Conservation (phyloP, 2,797 vertebrate genomes). For the Dermochelys coriacea region DNA sequence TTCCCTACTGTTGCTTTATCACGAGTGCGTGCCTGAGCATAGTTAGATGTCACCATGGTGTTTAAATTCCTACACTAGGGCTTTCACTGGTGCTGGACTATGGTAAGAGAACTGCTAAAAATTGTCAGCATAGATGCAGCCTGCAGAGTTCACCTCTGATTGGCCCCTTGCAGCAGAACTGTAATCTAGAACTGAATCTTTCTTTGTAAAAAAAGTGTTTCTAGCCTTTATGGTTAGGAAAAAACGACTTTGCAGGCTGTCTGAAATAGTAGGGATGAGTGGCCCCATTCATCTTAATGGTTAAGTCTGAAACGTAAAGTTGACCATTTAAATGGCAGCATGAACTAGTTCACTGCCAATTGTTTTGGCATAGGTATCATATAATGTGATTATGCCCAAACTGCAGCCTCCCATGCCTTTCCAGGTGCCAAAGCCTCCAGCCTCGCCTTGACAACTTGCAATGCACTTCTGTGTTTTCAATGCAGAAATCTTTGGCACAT, state of each 20-base stretch:
- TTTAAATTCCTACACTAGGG: not conserved
- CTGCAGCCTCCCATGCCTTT: not conserved
- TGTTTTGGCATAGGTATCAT: not conserved
- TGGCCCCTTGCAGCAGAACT: not conserved
- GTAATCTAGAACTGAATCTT: not conserved
- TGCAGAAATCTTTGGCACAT: not conserved
- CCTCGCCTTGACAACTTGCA: slow-evolving; percentile 19
- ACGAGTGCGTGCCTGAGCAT: not conserved
- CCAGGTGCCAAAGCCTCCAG: not conserved
- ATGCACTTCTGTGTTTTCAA: slow-evolving; percentile 42
- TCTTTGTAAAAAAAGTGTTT: not conserved
- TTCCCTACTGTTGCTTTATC: not conserved
- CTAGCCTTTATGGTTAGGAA: not conserved
- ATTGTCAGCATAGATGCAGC: not conserved
- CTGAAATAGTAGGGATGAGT: not conserved
- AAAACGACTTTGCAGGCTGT: not conserved
- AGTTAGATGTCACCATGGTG: not conserved
- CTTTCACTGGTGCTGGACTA: not conserved
- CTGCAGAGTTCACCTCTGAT: not conserved
- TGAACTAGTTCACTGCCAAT: not conserved
- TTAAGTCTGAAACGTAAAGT: not conserved
- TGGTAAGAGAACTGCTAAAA: not conserved
- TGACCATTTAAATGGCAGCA: not conserved
- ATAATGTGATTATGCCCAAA: not conserved
- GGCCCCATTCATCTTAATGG: fast-evolving